Evolutionary conservation across 2,113 vertebrate species (phyloP).

Genomic region (Apodemus speciosus): DNA sequence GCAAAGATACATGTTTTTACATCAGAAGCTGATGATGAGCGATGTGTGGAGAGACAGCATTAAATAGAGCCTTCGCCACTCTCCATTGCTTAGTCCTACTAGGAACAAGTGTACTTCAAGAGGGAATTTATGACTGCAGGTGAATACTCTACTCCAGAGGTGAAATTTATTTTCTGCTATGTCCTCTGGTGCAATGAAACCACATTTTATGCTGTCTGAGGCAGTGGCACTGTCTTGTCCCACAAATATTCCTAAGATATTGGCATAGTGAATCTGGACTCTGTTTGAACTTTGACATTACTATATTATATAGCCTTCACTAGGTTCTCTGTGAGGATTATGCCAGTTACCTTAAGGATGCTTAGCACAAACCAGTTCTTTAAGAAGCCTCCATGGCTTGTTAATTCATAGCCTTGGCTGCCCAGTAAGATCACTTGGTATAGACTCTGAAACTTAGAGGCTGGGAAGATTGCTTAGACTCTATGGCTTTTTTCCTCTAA

Average conservation of each 20-base stretch:
- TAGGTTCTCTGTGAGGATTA: not conserved
- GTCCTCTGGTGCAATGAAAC: not conserved
- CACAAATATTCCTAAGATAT: not conserved
- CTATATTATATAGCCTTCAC: not conserved
- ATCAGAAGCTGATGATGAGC: constrained; percentile 78
- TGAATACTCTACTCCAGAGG: constrained; percentile 22
- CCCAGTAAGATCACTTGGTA: not conserved
- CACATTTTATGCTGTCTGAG: not conserved
- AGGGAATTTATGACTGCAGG: constrained; percentile 8
- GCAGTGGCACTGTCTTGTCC: not conserved
- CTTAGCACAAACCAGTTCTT: not conserved
- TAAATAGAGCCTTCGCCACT: constrained; percentile 32
- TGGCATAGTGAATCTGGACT: not conserved
- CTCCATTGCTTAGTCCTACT: constrained; percentile 51
- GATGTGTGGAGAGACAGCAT: constrained; percentile 42
- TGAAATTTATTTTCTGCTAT: not conserved
- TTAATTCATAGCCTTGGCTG: not conserved
- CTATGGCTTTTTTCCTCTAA: not conserved
- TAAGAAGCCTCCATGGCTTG: not conserved
- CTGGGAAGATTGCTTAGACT: not conserved
- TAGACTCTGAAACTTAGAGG: not conserved
- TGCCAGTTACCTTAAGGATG: not conserved
- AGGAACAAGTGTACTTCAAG: not conserved
- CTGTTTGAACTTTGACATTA: not conserved
- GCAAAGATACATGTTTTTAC: constrained; percentile 67